Percentiles rank a stretch among this genome's conserved stretches.
These are phyloP conservation scores for Clarias fuscus DNA, from an alignment of 2,797 vertebrate species.

Conservation along the genomic window DNA sequence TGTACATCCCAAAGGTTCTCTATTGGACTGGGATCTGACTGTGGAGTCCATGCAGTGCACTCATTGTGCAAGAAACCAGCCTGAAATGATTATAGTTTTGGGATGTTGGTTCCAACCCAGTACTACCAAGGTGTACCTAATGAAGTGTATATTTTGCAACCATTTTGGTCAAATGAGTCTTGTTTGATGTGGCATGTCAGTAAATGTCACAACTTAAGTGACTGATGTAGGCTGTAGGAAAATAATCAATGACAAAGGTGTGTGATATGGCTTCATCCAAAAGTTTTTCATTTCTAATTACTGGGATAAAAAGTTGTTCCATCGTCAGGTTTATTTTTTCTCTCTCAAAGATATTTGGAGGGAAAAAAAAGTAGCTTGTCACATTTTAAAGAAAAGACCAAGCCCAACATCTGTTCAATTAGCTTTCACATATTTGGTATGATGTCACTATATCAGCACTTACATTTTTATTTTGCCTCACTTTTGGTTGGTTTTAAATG, in stretches of 20 bases:
- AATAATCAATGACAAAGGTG: background rate
- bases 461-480: background rate
- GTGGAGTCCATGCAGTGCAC: too few relatives aligned
- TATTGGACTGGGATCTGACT: too few relatives aligned
- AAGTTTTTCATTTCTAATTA: background rate
- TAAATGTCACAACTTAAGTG: background rate
- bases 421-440: background rate
- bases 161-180: background rate
- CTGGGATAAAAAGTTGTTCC: background rate
- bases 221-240: background rate
- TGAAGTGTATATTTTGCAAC: background rate
- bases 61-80: too few relatives aligned
- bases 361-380: background rate
- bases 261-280: background rate
- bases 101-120: too few relatives aligned
- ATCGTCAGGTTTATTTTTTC: background rate
- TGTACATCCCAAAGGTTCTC: too few relatives aligned
- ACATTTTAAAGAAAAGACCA: background rate
- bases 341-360: background rate
- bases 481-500: too few relatives aligned
- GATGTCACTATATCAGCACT: background rate
- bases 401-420: background rate
- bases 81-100: too few relatives aligned
- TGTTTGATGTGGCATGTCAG: background rate
- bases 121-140: background rate